phyloP scores from a whole-genome alignment of 2,888 invertebrate genomes.

The Cosmopolites sordidus region DNA sequence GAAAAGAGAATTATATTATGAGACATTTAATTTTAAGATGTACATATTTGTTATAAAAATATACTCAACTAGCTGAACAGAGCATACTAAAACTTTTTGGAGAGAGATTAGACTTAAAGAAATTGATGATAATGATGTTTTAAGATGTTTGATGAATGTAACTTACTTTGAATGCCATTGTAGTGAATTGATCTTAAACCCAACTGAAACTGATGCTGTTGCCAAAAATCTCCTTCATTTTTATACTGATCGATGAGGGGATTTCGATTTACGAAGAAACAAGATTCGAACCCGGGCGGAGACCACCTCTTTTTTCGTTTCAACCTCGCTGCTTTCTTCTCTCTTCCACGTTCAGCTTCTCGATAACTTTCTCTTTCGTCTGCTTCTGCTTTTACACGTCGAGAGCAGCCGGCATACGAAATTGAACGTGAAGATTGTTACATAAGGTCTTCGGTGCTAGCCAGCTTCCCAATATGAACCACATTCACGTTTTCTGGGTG shows the following conservation, averaged over 20 bases:
- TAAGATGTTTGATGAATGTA: neutral
- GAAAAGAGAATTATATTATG: too few species aligned
- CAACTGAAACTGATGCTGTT: slow-evolving; percentile 36
- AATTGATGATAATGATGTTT: too few species aligned
- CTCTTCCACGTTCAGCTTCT: neutral
- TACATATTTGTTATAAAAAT: too few species aligned
- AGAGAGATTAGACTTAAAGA: too few species aligned
- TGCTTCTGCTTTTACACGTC: neutral
- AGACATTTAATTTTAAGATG: too few species aligned
- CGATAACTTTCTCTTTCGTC: slow-evolving; percentile 21
- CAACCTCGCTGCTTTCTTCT: slow-evolving; percentile 1
- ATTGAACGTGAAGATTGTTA: neutral
- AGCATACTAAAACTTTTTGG: too few species aligned
- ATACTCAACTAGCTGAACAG: too few species aligned
- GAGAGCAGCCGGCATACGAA: neutral
- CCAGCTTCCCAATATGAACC: slow-evolving; percentile 32
- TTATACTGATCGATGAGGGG: slow-evolving; percentile 34
- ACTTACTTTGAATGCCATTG: slow-evolving; percentile 44
- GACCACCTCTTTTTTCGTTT: neutral
- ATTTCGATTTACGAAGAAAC: neutral
- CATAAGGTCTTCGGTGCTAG: neutral
- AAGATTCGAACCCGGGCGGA: neutral
- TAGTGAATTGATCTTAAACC: slow-evolving; percentile 22
- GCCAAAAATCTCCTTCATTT: slow-evolving; percentile 31
- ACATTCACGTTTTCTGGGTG: slow-evolving; percentile 43